These are phyloP conservation scores for Leptobrachium leishanense DNA, from an alignment of 2,113 vertebrate genomes.

Conservation along the genomic window DNA sequence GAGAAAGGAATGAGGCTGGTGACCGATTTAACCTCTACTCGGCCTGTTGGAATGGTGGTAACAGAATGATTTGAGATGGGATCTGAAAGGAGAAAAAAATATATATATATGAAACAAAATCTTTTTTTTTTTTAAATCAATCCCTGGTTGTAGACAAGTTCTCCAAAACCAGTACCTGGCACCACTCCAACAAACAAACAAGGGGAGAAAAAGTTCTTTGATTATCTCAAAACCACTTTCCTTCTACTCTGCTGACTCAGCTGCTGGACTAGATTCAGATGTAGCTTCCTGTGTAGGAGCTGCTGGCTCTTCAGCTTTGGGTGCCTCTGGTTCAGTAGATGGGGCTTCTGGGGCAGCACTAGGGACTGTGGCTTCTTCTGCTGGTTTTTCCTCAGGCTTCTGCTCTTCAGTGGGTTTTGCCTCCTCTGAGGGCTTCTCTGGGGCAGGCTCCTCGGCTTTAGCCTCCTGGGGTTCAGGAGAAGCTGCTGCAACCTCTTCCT, in stretches of 20 bases:
- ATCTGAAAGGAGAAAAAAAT: conserved; percentile 71
- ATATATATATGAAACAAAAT: conserved; percentile 66
- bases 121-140: conserved; percentile 79
- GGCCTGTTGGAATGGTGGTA: conserved; percentile 78
- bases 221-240: conserved; percentile 65
- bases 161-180: conserved; percentile 88
- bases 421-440: conserved; percentile 68
- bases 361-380: conserved; percentile 56
- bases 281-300: conserved; percentile 72
- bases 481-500: conserved; percentile 64
- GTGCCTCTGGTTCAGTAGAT: conserved; percentile 65
- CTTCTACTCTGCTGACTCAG: conserved; percentile 75
- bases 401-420: conserved; percentile 60
- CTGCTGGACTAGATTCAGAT: conserved; percentile 77
- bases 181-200: conserved; percentile 87
- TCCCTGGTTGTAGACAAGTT: conserved; percentile 93
- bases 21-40: conserved; percentile 70
- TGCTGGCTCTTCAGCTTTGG: conserved; percentile 72
- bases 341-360: conserved; percentile 57
- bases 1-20: conserved; percentile 75
- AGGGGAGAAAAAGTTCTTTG: conserved; percentile 75
- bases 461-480: conserved; percentile 60
- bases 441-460: conserved; percentile 61
- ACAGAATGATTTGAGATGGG: conserved; percentile 79
- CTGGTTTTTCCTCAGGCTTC: conserved; percentile 56